Percentiles rank a stretch among this genome's conserved stretches.
These are phyloP conservation scores for Sesia apiformis DNA, from an alignment of 2,888 invertebrate species.

Conservation along the genomic window DNA sequence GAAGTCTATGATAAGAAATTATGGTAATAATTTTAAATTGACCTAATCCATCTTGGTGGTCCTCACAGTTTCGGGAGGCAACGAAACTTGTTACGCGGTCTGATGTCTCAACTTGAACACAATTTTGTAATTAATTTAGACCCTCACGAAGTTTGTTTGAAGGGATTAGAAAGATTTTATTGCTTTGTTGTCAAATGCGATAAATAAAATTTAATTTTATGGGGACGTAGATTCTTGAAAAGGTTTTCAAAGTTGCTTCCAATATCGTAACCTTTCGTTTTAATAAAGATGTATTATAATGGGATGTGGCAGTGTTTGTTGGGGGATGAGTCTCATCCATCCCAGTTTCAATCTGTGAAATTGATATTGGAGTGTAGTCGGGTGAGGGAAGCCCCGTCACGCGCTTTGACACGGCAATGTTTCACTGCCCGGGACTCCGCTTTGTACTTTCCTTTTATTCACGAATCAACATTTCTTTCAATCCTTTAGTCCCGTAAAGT, in stretches of 20 bases:
- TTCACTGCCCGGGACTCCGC: conserved; percentile 27
- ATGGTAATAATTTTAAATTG: conserved; percentile 63
- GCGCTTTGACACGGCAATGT: conserved; percentile 44
- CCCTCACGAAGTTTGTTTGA: conserved; percentile 29
- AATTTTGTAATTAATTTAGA: conserved; percentile 51
- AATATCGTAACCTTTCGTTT: neutral
- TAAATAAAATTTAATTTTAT: conserved; percentile 6
- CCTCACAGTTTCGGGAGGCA: conserved; percentile 27
- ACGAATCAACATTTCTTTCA: conserved; percentile 46
- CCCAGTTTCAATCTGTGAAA: conserved; percentile 35
- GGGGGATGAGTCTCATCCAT: conserved; percentile 11
- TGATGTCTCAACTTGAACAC: conserved; percentile 37
- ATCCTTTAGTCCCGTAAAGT: conserved; percentile 29
- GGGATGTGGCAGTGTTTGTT: neutral
- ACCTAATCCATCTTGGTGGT: conserved; percentile 54
- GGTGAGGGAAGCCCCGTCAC: conserved; percentile 30
- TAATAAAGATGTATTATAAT: neutral
- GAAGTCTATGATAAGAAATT: conserved; percentile 58
- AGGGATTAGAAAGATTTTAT: conserved; percentile 28
- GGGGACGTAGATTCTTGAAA: conserved; percentile 4
- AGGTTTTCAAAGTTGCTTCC: neutral
- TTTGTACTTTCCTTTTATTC: conserved; percentile 40
- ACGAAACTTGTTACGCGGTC: conserved; percentile 39
- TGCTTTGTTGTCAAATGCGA: conserved; percentile 17
- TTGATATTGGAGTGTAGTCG: conserved; percentile 33